Base-by-base conservation (phyloP, 2,888 invertebrate genomes). In the Ophion slaviceki region DNA sequence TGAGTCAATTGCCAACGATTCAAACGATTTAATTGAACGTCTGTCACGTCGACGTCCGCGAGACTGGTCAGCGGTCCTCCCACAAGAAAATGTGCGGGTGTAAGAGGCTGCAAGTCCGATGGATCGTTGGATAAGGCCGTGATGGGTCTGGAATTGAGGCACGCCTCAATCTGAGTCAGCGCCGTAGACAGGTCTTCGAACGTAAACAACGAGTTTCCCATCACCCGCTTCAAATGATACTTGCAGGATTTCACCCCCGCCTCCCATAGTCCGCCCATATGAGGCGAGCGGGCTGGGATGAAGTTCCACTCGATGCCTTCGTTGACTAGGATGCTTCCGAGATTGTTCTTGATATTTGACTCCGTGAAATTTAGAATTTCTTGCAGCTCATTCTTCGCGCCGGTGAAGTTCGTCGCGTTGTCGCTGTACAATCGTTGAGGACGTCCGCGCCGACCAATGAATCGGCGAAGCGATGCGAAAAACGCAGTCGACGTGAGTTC, bases 11-110 rank as follows among this genome's bases (percentile, higher is more conserved):
- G 88, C 88, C 88, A 92, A 0, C 88, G 78, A 14, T 66, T 40
- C 40, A 91, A 70, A 0, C 89, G 79, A 67, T 87, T 88, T 0
- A 71, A 40, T 17, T 83, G 75, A 10, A 85, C 17, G 14, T 89
- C 77, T 4, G 72, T 71, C 1, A 91, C 7, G 24, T 90, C 85
- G 0, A 86, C 87, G 57, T 92, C 90, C 2, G 91, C 89, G 2
- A 91, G 17, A 0, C 87, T 66, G 0, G 77, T 89, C 1, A 92
- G 67, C 2, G 90, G 77, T 59, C 82, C 80, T 7, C 91, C 92
- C 66, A 92, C 89, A 0, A 93, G 82, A 70, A 93, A 92, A 79
- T 92, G 92, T 4, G 89, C 91, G 17, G 91, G 92, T 1, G 90
- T 91, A 0, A 92, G 84, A 7, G 87, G 84, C 2, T 81, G 47